phyloP scores from a whole-genome alignment of 2,888 invertebrate species.

The Vandiemenella viatica region DNA sequence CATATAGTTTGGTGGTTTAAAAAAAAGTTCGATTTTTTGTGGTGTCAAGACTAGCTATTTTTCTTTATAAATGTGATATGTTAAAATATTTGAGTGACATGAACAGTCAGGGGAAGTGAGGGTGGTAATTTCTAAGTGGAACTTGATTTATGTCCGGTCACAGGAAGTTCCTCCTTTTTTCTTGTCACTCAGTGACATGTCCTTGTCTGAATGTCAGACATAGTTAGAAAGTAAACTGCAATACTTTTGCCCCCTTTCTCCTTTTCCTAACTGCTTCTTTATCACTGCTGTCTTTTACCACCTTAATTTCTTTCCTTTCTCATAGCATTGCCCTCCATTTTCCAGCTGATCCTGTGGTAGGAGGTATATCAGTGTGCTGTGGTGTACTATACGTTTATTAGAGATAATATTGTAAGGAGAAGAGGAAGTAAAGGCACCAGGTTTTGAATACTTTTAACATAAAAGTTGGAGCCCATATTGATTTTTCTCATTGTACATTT shows the following conservation, averaged over 20 bases:
- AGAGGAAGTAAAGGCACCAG: slow-evolving; percentile 4
- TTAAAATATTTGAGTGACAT: not conserved
- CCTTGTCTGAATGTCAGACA: slow-evolving; percentile 2
- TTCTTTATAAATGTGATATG: slow-evolving; percentile 2
- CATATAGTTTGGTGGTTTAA: slow-evolving; percentile 10
- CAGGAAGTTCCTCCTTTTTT: slow-evolving; percentile 10
- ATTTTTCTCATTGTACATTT: slow-evolving; percentile 13
- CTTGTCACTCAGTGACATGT: not conserved
- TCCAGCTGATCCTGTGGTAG: not conserved
- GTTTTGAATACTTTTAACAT: not conserved
- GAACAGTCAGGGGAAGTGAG: not conserved
- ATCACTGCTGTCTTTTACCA: slow-evolving; percentile 2
- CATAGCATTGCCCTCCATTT: slow-evolving; percentile 1
- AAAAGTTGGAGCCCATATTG: slow-evolving; percentile 4
- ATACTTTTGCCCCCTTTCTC: not conserved
- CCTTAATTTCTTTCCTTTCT: slow-evolving; percentile 2
- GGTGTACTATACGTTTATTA: not conserved
- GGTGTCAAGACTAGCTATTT: slow-evolving; percentile 11
- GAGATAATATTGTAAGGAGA: not conserved
- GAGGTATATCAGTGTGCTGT: too few species aligned
- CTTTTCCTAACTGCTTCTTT: slow-evolving; percentile 3
- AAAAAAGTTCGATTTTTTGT: slow-evolving; percentile 7
- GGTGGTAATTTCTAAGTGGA: not conserved
- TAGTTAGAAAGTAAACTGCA: not conserved
- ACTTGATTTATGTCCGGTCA: slow-evolving; percentile 8